Evolutionary conservation across 2,797 vertebrate genomes (phyloP).

Genomic region (Pangasius krempfi): DNA sequence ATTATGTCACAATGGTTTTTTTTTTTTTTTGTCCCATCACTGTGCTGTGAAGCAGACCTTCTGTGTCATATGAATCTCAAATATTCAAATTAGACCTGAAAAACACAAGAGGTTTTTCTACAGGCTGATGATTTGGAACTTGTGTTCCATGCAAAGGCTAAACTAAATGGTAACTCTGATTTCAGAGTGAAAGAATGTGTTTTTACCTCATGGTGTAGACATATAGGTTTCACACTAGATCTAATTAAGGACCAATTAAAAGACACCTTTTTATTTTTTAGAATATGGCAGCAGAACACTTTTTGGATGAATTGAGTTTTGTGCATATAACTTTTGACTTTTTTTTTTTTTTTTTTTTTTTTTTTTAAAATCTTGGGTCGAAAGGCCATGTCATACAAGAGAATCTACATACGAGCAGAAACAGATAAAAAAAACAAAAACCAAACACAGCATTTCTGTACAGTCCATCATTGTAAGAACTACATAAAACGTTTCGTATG

Average conservation of each 20-base stretch:
- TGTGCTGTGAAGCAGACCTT: conserved; percentile 53
- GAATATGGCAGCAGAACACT: conserved; percentile 45
- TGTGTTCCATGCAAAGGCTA: conserved; percentile 70
- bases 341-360: not conserved
- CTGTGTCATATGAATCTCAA: conserved; percentile 32
- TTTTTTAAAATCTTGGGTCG: conserved; percentile 18
- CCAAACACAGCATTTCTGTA: conserved; percentile 33
- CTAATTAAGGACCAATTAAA: conserved; percentile 73
- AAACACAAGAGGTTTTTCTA: conserved; percentile 44
- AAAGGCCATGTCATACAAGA: conserved; percentile 31
- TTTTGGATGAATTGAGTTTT: conserved; percentile 23
- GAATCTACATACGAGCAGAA: conserved; percentile 17
- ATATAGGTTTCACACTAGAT: conserved; percentile 67
- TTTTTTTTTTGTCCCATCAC: conserved; percentile 33
- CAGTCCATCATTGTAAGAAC: conserved; percentile 37
- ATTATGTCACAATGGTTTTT: conserved; percentile 31
- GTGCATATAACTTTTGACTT: not conserved
- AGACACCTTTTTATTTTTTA: conserved; percentile 32
- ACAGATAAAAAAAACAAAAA: conserved; percentile 22
- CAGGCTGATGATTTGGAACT: conserved; percentile 58
- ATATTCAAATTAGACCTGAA: conserved; percentile 36
- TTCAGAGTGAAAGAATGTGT: conserved; percentile 74
- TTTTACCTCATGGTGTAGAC: conserved; percentile 76
- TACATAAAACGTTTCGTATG: conserved; percentile 15
- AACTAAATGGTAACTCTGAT: conserved; percentile 70